A percentile compares a stretch with the other conserved stretches of the same genome.
These are phyloP conservation scores for Epinephelus lanceolatus DNA, from an alignment of 2,113 vertebrate genomes.

Conservation along the genomic window DNA sequence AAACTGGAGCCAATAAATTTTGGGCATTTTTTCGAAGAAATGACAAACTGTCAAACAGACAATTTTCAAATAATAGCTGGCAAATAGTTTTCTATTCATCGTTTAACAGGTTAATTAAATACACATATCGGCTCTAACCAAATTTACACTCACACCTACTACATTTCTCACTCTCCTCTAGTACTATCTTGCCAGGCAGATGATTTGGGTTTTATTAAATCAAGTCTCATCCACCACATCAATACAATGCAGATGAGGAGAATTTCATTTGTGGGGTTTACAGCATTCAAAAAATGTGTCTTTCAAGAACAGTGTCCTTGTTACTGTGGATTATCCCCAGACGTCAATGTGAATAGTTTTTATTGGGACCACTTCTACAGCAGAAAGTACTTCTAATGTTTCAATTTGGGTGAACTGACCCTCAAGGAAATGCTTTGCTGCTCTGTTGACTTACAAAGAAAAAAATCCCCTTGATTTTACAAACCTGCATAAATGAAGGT, in stretches of 20 bases:
- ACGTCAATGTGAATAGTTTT: not conserved
- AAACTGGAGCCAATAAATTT: too few species aligned
- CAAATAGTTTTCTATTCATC: too few species aligned
- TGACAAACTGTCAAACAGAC: too few species aligned
- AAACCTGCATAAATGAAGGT: not conserved
- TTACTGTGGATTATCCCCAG: not conserved
- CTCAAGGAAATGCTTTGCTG: not conserved
- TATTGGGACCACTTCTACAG: not conserved
- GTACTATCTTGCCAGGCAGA: not conserved
- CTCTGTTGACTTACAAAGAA: not conserved
- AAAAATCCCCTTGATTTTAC: not conserved
- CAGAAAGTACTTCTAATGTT: not conserved
- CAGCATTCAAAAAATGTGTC: not conserved
- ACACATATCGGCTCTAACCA: not conserved
- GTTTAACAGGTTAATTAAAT: too few species aligned
- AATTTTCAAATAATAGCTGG: too few species aligned
- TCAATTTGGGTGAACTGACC: conserved; percentile 23
- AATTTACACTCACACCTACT: not conserved
- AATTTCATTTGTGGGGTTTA: not conserved
- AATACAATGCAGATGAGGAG: not conserved
- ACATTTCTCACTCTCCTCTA: not conserved
- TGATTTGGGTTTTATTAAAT: not conserved
- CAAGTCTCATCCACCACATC: not conserved
- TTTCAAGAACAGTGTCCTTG: not conserved
- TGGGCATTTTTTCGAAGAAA: too few species aligned